These are phyloP conservation scores for Cryptus armator DNA, from an alignment of 2,888 invertebrate genomes.

Conservation along the genomic window DNA sequence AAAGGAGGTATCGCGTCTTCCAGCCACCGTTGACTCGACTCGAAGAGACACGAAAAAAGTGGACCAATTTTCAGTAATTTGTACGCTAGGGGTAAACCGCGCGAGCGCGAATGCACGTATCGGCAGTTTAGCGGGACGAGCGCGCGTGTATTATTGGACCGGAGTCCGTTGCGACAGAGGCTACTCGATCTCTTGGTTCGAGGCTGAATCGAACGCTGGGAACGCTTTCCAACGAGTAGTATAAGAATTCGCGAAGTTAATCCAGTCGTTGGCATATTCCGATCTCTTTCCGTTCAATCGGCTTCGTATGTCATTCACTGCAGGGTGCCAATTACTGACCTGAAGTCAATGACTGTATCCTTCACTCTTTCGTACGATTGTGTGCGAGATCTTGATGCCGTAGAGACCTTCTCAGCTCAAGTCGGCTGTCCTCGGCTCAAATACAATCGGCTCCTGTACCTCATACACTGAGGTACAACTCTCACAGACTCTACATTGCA, in stretches of 20 bases:
- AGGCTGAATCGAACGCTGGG: constrained; percentile 16
- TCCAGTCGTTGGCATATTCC: constrained; percentile 23
- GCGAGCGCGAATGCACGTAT: constrained; percentile 58
- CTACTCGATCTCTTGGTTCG: not conserved
- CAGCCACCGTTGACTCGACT: constrained; percentile 53
- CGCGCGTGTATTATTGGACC: not conserved
- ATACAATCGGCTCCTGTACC: not conserved
- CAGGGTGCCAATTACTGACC: not conserved
- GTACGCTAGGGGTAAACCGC: constrained; percentile 73
- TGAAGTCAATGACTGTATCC: constrained; percentile 4
- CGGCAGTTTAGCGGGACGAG: constrained; percentile 53
- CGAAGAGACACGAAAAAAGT: constrained; percentile 75
- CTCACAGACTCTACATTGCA: not conserved
- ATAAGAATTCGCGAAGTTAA: not conserved
- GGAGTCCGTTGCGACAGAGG: constrained; percentile 1
- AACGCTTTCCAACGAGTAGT: not conserved
- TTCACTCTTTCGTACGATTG: not conserved
- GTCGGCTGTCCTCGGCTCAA: constrained; percentile 8
- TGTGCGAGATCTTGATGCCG: constrained; percentile 24
- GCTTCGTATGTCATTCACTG: not conserved
- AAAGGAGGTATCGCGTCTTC: constrained; percentile 32
- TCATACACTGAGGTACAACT: constrained; percentile 3
- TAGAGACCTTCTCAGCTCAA: not conserved
- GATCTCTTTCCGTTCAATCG: constrained; percentile 5
- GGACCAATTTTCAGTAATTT: constrained; percentile 82